phyloP scores from a whole-genome alignment of 2,888 invertebrate genomes.

The Tetragnatha montana region DNA sequence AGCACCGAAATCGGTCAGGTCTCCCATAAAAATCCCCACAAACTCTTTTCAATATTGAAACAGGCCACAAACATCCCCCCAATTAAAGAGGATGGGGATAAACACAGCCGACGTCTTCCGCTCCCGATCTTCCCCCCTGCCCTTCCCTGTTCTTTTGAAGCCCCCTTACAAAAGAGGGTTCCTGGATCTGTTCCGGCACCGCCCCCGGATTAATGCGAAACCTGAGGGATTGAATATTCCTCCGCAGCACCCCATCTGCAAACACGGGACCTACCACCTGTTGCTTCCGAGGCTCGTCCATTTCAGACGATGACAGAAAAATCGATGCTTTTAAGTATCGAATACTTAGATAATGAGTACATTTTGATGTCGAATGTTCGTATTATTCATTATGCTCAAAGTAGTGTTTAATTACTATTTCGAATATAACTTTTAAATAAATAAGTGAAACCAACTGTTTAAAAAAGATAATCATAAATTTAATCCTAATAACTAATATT shows the following conservation, averaged over 20 bases:
- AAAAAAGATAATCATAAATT: too few species aligned
- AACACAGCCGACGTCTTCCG: constrained; percentile 28
- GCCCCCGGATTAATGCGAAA: constrained; percentile 38
- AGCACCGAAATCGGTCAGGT: too few species aligned
- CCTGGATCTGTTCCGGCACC: constrained; percentile 65
- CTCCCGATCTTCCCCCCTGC: constrained; percentile 20
- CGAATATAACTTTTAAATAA: too few species aligned
- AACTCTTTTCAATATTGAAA: neutral
- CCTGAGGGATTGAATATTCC: neutral
- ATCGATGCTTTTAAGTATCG: too few species aligned
- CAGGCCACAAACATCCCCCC: neutral
- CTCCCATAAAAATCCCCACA: too few species aligned
- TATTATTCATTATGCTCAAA: too few species aligned
- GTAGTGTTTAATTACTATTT: too few species aligned
- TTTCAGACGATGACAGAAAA: too few species aligned
- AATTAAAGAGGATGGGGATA: neutral
- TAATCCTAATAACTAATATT: too few species aligned
- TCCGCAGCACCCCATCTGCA: neutral
- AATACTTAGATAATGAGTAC: too few species aligned
- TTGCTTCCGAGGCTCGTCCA: neutral
- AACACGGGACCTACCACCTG: neutral
- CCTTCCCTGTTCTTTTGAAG: constrained; percentile 37
- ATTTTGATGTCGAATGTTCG: too few species aligned
- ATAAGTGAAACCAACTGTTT: too few species aligned
- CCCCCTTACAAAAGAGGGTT: constrained; percentile 29